Evolutionary conservation across 2,888 invertebrate genomes (phyloP), one percentile per base, ranked within the genome.

Genomic region (Ophion slaviceki): DNA sequence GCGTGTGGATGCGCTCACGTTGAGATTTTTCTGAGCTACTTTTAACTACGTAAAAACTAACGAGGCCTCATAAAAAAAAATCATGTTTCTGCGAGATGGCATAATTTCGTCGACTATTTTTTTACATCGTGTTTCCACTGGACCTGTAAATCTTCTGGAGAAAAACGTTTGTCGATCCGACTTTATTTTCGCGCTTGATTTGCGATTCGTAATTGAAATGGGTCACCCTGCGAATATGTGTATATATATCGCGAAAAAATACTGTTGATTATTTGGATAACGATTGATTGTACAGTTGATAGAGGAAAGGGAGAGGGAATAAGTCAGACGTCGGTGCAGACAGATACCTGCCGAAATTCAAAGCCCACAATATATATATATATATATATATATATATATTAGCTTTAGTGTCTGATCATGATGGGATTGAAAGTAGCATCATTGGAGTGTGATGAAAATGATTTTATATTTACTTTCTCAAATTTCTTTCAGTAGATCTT

Each of bases 261-360:
- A 71, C 75, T 86, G 88, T 87, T 89, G 81, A 87, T 88, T 88
- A 81, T 87, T 90, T 78, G 81, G 86, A 87, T 87, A 83, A 88
- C 2, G 80, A 82, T 88, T 86, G 82, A 80, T 88, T 86, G 85
- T 84, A 79, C 84, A 85, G 87, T 84, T 85, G 61, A 84, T 84
- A 82, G 82, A 88, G 32, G 10, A 59, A 66, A 57, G 20, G 7
- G 32, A 45, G 66, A 45, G 36, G 7, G 57, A 67, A 57, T 64
- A 72, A 67, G 20, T 84, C 85, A 87, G 87, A 88, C 81, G 87
- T 53, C 64, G 74, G n/a, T 84, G 87, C 87, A 71, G 59, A 79
- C 47, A 64, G n/a, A 53, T 76, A 64, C 66, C 61, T 71, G 76
- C 62, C 76, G 80, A 67, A 77, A 77, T 68, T 62, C 45, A 80